phyloP scores from a whole-genome alignment of 1,140 invertebrate species.

The Drosophila teissieri region DNA sequence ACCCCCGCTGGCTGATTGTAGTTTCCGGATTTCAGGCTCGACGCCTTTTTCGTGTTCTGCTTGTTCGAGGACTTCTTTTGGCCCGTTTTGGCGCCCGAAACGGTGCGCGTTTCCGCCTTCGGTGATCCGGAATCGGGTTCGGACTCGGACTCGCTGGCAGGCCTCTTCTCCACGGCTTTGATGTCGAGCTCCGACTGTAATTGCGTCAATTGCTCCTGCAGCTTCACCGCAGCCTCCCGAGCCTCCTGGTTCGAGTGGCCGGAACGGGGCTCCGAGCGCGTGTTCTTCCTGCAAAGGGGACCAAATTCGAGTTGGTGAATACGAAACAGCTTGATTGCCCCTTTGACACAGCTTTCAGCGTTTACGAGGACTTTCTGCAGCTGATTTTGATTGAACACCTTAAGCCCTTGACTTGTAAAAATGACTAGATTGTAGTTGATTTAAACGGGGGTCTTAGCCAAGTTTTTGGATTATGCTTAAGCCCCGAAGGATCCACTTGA shows the following conservation, averaged over 20 bases:
- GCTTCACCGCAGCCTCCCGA: slow-evolving; percentile 61
- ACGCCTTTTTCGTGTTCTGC: slow-evolving; percentile 64
- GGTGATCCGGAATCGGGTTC: slow-evolving; percentile 17
- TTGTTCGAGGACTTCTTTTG: slow-evolving; percentile 77
- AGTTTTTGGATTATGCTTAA: no score
- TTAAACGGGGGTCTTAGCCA: no score
- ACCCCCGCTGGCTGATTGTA: slow-evolving; percentile 75
- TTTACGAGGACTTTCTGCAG: no score
- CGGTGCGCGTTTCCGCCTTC: slow-evolving; percentile 77
- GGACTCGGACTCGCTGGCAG: neutral
- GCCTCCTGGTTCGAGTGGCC: slow-evolving; percentile 27
- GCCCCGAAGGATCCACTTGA: no score
- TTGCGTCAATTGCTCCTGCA: slow-evolving; percentile 78
- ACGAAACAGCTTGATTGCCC: neutral
- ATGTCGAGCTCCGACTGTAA: slow-evolving; percentile 73
- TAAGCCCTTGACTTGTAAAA: neutral
- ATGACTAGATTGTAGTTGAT: no score
- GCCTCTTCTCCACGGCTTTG: slow-evolving; percentile 74
- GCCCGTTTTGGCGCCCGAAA: slow-evolving; percentile 62
- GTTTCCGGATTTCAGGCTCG: slow-evolving; percentile 65
- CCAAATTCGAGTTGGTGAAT: slow-evolving; percentile 56
- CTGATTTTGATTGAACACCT: neutral
- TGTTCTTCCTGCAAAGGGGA: slow-evolving; percentile 76
- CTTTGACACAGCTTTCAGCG: neutral
- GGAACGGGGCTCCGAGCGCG: slow-evolving; percentile 75